A percentile compares a stretch with the other conserved stretches of the same genome.
phyloP scores from a whole-genome alignment of 1,140 invertebrate species.

The Hylyphantes graminicola region DNA sequence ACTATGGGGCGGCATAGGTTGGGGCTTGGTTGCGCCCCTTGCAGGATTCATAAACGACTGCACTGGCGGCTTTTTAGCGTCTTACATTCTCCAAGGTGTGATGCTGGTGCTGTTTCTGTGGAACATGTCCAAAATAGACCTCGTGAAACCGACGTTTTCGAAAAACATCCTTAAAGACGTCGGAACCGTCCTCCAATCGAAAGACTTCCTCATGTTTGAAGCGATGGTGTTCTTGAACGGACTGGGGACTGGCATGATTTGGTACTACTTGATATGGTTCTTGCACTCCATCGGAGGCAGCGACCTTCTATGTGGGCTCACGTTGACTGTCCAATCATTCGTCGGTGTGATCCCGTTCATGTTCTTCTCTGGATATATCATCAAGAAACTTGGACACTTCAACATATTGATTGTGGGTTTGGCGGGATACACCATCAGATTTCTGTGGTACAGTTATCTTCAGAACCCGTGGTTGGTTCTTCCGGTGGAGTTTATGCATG shows the following conservation, averaged over 20 bases:
- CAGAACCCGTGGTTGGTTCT: constrained; percentile 82
- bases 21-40: constrained; percentile 22
- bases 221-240: constrained; percentile 6
- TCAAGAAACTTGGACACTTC: background rate
- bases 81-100: background rate
- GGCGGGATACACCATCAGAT: constrained; percentile 78
- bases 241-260: background rate
- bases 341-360: constrained; percentile 90
- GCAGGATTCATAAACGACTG: constrained; percentile 16
- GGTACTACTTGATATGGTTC: constrained; percentile 22
- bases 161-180: constrained; percentile 69
- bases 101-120: background rate
- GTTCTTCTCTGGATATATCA: constrained; percentile 16
- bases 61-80: background rate
- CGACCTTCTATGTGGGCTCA: background rate
- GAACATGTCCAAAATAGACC: constrained; percentile 10
- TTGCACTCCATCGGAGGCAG: constrained; percentile 12
- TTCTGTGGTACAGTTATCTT: constrained; percentile 82
- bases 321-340: constrained; percentile 75
- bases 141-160: constrained; percentile 21
- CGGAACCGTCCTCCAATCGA: constrained; percentile 74
- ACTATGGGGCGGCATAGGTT: constrained; percentile 33
- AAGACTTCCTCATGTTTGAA: constrained; percentile 6
- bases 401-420: constrained; percentile 66
- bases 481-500: constrained; percentile 86